A percentile compares a stretch with the other conserved stretches of the same genome.
Evolutionary conservation across 2,888 invertebrate species (phyloP).

Genomic region (Adineta ricciae): DNA sequence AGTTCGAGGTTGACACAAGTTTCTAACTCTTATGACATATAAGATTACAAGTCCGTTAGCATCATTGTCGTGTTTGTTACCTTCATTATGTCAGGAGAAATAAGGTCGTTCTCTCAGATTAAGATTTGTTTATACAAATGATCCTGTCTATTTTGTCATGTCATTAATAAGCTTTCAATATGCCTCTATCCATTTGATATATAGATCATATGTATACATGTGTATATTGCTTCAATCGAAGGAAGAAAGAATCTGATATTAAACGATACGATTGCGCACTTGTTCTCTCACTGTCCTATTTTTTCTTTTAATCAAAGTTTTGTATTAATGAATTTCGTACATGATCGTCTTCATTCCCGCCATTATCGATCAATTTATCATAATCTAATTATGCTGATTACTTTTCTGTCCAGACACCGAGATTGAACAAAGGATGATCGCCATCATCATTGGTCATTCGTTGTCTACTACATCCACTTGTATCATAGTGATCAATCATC

Average conservation of each 20-base stretch:
- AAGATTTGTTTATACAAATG: neutral
- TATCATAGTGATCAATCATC: neutral
- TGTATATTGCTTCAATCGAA: no score
- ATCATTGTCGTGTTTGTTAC: neutral
- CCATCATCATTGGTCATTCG: neutral
- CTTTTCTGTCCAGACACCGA: neutral
- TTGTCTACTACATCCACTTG: neutral
- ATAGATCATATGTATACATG: neutral
- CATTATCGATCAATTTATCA: neutral
- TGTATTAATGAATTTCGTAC: neutral
- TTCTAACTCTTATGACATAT: neutral
- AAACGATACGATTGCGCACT: neutral
- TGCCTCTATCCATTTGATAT: neutral
- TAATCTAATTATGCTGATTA: neutral
- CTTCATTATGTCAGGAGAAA: neutral
- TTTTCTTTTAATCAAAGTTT: neutral
- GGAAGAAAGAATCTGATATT: neutral
- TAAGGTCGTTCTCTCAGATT: neutral
- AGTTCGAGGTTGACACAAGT: neutral
- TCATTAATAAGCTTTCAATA: neutral
- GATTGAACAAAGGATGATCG: neutral
- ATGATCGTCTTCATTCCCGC: neutral
- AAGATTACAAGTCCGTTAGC: neutral
- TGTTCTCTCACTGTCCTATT: neutral
- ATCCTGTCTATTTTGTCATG: constrained; percentile 4